Conservation (phyloP, 1,140 invertebrate species). For the Scaptomyza montana region DNA sequence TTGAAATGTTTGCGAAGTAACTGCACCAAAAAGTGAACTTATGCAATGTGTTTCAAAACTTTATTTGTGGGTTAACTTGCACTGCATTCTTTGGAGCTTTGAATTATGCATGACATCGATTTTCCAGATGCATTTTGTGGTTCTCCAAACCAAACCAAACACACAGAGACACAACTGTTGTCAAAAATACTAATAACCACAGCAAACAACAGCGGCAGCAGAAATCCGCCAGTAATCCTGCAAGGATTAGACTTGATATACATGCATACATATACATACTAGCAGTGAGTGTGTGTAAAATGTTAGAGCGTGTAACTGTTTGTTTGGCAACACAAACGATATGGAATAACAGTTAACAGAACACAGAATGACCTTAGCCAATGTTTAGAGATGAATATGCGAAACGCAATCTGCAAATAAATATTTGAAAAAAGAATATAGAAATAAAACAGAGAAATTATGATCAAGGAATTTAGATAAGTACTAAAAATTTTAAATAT, state of each 20-base stretch:
- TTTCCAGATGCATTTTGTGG: slow-evolving; percentile 72
- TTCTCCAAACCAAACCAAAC: slow-evolving; percentile 43
- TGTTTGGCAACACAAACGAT: background rate
- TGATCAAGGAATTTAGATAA: no score
- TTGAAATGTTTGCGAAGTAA: background rate
- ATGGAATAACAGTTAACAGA: background rate
- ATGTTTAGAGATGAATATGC: background rate
- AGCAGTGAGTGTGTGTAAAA: background rate
- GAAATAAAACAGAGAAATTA: no score
- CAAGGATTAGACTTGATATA: slow-evolving; percentile 67
- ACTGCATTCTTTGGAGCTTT: slow-evolving; percentile 35
- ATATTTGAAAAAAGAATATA: background rate
- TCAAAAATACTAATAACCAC: slow-evolving; percentile 65
- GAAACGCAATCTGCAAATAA: background rate
- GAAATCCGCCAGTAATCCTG: slow-evolving; percentile 70
- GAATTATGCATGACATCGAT: slow-evolving; percentile 79
- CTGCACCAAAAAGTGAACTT: background rate
- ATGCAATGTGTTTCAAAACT: background rate
- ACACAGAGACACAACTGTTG: slow-evolving; percentile 39
- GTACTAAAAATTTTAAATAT: no score
- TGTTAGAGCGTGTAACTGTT: background rate
- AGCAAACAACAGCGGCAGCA: slow-evolving; percentile 56
- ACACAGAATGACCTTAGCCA: background rate
- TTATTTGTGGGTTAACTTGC: background rate
- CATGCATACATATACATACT: slow-evolving; percentile 17